A percentile compares a stretch with the other conserved stretches of the same genome.
Conservation (phyloP, 2,797 vertebrate species). For the Lycodopsis pacificus region DNA sequence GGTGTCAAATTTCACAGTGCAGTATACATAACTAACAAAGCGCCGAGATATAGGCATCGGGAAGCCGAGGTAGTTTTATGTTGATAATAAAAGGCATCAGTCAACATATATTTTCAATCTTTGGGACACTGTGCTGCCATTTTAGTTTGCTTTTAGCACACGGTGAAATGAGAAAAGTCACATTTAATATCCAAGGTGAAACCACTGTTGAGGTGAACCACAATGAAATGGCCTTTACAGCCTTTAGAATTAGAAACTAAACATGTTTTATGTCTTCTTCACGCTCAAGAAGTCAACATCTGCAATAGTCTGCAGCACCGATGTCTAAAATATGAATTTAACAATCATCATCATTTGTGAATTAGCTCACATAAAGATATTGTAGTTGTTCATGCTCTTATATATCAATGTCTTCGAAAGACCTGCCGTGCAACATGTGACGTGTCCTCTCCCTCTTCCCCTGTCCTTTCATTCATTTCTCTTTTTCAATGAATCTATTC, state of each 20-base stretch:
- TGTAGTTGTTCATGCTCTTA: background rate
- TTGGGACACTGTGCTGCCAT: background rate
- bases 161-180: background rate
- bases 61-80: conserved; percentile 12
- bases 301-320: no score
- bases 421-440: background rate
- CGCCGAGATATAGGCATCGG: conserved; percentile 9
- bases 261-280: background rate
- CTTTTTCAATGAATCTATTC: conserved; percentile 1
- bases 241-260: background rate
- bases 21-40: conserved; percentile 24
- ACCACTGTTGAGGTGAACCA: background rate
- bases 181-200: background rate
- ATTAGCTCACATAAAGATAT: background rate
- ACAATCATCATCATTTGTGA: background rate
- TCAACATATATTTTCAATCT: conserved; percentile 19
- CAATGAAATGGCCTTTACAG: conserved; percentile 4
- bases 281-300: background rate
- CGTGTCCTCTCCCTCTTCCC: background rate
- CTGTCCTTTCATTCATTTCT: background rate
- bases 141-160: conserved; percentile 4
- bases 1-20: conserved; percentile 33
- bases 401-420: background rate
- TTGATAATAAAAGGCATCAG: conserved; percentile 36
- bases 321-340: background rate